Evolutionary conservation across 2,797 vertebrate species (phyloP).

Genomic region (Girardinus metallicus): DNA sequence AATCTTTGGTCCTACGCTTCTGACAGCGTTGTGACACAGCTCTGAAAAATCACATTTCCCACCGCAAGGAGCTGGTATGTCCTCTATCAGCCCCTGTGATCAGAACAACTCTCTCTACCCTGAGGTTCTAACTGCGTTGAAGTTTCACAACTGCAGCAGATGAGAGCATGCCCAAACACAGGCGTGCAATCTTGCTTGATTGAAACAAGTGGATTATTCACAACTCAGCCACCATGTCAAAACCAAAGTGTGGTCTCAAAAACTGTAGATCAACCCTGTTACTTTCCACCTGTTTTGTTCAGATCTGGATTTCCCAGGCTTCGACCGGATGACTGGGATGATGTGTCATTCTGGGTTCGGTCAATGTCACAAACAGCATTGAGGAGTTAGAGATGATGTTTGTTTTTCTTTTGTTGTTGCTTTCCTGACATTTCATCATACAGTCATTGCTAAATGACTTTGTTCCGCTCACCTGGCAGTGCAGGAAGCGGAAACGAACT

Average conservation of each 20-base stretch:
- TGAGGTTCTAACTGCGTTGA: constrained; percentile 60
- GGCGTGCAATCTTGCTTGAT: constrained; percentile 46
- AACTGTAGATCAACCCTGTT: constrained; percentile 64
- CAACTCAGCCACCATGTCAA: constrained; percentile 52
- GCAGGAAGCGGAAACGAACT: constrained; percentile 91
- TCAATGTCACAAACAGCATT: constrained; percentile 42
- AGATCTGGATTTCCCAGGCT: constrained; percentile 25
- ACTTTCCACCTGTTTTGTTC: constrained; percentile 38
- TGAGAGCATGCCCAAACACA: constrained; percentile 78
- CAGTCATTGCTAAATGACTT: constrained; percentile 13
- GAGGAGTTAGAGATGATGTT: constrained; percentile 27
- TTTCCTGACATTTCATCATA: constrained; percentile 43
- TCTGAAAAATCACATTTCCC: constrained; percentile 68
- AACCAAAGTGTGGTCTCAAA: constrained; percentile 39
- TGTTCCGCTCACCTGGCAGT: constrained; percentile 87
- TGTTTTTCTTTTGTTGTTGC: constrained; percentile 37
- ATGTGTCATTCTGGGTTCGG: constrained; percentile 54
- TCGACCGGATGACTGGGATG: constrained; percentile 41
- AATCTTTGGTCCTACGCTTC: constrained; percentile 40
- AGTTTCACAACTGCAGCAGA: constrained; percentile 74
- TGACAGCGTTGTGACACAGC: constrained; percentile 60
- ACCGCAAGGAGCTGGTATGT: constrained; percentile 51
- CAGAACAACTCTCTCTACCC: constrained; percentile 69
- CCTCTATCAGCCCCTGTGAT: constrained; percentile 74
- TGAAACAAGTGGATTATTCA: constrained; percentile 70